Evolutionary conservation across 1,140 invertebrate species (phyloP), one percentile per base, ranked within the genome.

Genomic region (Ceratoteleas bidentatus): DNA sequence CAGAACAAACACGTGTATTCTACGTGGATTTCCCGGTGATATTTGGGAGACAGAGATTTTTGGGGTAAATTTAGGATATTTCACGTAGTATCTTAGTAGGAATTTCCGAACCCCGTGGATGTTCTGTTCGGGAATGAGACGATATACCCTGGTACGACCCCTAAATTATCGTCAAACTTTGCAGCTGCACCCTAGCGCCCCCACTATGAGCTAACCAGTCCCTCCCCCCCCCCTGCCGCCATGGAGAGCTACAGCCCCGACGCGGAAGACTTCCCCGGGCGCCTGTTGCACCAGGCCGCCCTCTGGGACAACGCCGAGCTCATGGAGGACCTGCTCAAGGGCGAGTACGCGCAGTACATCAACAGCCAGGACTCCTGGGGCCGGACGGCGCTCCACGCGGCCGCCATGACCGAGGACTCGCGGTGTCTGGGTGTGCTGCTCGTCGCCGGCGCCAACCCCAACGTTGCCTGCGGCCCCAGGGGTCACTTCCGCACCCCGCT

Each of bases 221-320:
- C 45, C 10, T 13, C 11, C 24, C 9, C 45, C 3, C 6, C 11
- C 16, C 16, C 7, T 15, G 4, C 7, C 9, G 68, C 10, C 14
- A 93, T 93, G 92, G 90, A 94, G 90, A 94, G 94, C 87, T 93
- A 94, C 49, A 94, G 94, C 24, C 94, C 94, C 3, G 95, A 95
- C 85, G 95, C 96, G 80, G 95, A 96, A 87, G 94, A 96, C 88
- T 96, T 96, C 88, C 95, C 95, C 70, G 96, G 95, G 6, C 93
- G 95, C 60, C 87, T 96, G 11, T 88, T 96, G 15, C 96, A 97
- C 83, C 96, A 96, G 94, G 96, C 96, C 13, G 96, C 97, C 3
- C 88, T 98, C 15, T 98, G 96, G 96, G 96, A 98, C 89, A 98
- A 98, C 88, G 94, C 95, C 9, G 97, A 98, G 85, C 92, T 98